Conservation (phyloP, 2,113 vertebrate species). For the Mus spicilegus region DNA sequence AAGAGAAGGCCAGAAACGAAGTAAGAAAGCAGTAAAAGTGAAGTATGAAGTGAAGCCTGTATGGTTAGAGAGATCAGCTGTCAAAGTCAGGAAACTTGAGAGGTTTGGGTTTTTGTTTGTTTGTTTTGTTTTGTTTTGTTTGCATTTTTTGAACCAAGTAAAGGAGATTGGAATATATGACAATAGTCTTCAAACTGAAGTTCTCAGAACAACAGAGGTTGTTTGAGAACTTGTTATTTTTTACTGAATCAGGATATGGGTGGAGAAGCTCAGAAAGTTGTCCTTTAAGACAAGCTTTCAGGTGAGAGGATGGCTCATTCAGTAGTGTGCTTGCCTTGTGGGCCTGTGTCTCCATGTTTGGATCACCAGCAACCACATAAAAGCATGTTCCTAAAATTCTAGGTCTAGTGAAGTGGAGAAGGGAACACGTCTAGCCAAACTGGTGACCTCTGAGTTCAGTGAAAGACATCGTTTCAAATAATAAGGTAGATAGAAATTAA, state of each 20-base stretch:
- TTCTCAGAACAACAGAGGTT: background rate
- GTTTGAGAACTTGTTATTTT: background rate
- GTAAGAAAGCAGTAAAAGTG: constrained; percentile 39
- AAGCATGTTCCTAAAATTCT: background rate
- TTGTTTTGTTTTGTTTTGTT: background rate
- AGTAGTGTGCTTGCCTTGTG: background rate
- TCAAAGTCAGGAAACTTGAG: constrained; percentile 16
- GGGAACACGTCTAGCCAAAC: background rate
- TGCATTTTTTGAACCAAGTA: background rate
- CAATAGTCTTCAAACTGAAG: background rate
- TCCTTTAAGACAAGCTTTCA: background rate
- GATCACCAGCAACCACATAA: too few relatives aligned
- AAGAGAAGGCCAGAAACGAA: constrained; percentile 53
- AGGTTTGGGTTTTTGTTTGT: too few relatives aligned
- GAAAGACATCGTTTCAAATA: background rate
- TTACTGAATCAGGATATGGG: background rate
- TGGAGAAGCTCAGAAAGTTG: background rate
- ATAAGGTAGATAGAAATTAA: background rate
- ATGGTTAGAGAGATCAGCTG: constrained; percentile 44
- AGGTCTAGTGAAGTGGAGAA: background rate
- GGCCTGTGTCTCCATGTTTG: background rate
- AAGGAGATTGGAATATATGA: background rate
- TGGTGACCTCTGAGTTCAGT: background rate
- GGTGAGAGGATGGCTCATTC: background rate
- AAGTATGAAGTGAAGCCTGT: constrained; percentile 43